These are phyloP conservation scores for Colletes gigas DNA, from an alignment of 1,140 invertebrate genomes.

Conservation along the genomic window DNA sequence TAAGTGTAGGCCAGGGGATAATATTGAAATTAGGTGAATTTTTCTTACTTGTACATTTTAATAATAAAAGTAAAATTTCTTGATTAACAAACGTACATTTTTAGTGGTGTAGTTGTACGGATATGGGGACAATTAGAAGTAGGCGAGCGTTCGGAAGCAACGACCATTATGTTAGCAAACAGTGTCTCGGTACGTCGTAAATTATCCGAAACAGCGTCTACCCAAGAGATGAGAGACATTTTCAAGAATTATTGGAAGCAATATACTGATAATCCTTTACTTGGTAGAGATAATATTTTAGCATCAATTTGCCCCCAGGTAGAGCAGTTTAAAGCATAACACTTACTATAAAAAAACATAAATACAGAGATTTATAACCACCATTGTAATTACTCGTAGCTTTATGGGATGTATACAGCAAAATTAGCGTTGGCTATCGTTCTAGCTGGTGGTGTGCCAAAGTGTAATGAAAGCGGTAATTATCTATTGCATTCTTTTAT, in stretches of 20 bases:
- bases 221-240: constrained; percentile 85
- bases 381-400: constrained; percentile 81
- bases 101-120: constrained; percentile 88
- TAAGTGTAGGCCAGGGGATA: constrained; percentile 93
- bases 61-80: not conserved
- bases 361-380: not conserved
- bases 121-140: constrained; percentile 85
- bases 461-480: constrained; percentile 81
- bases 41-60: not conserved
- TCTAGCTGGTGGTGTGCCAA: constrained; percentile 86
- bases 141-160: constrained; percentile 84
- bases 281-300: constrained; percentile 90
- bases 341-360: not conserved
- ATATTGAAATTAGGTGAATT: constrained; percentile 90
- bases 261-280: constrained; percentile 84
- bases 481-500: constrained; percentile 5
- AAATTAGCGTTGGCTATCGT: constrained; percentile 91
- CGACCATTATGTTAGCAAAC: constrained; percentile 75
- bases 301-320: constrained; percentile 92
- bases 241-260: constrained; percentile 89
- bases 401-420: constrained; percentile 93
- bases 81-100: constrained; percentile 58
- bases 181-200: constrained; percentile 73
- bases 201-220: constrained; percentile 71
- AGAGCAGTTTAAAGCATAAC: constrained; percentile 20